Evolutionary conservation across 2,888 invertebrate species (phyloP).

Genomic region (Crioceris asparagi): DNA sequence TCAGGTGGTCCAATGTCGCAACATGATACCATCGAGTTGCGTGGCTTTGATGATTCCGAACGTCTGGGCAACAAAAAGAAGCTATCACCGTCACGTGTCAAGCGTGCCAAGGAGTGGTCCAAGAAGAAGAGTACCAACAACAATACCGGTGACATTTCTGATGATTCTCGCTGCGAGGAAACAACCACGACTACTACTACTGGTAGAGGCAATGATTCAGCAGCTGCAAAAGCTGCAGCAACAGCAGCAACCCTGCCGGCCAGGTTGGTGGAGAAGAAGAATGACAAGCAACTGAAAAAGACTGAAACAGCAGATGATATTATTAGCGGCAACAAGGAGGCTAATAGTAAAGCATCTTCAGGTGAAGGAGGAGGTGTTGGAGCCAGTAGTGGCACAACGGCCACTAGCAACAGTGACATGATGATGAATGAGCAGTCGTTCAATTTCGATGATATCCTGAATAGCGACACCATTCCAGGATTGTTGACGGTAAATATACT

Average conservation of each 20-base stretch:
- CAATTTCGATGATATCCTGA: constrained; percentile 78
- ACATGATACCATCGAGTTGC: constrained; percentile 83
- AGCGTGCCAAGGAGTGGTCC: constrained; percentile 36
- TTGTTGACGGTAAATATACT: constrained; percentile 55
- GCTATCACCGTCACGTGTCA: constrained; percentile 38
- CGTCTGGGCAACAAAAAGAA: constrained; percentile 43
- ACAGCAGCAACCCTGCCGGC: constrained; percentile 12
- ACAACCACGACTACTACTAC: too few relatives aligned
- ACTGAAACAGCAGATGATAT: constrained; percentile 3
- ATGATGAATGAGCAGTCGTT: constrained; percentile 39
- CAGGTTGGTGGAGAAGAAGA: constrained; percentile 10
- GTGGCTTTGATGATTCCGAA: constrained; percentile 79
- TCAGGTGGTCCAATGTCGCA: constrained; percentile 85
- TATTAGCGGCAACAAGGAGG: background rate
- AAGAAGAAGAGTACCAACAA: constrained; percentile 26
- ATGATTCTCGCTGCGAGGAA: background rate
- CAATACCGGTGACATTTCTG: constrained; percentile 14
- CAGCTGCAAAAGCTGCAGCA: too few relatives aligned
- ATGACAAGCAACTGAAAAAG: background rate
- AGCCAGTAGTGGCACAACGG: constrained; percentile 6
- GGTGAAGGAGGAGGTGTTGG: constrained; percentile 12
- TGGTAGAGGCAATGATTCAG: too few relatives aligned
- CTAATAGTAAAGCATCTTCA: too few relatives aligned
- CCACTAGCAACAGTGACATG: constrained; percentile 2
- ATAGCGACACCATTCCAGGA: constrained; percentile 66